These are phyloP conservation scores for Sebastiscus albofasciatus DNA, from an alignment of 2,797 vertebrate species.

Conservation along the genomic window DNA sequence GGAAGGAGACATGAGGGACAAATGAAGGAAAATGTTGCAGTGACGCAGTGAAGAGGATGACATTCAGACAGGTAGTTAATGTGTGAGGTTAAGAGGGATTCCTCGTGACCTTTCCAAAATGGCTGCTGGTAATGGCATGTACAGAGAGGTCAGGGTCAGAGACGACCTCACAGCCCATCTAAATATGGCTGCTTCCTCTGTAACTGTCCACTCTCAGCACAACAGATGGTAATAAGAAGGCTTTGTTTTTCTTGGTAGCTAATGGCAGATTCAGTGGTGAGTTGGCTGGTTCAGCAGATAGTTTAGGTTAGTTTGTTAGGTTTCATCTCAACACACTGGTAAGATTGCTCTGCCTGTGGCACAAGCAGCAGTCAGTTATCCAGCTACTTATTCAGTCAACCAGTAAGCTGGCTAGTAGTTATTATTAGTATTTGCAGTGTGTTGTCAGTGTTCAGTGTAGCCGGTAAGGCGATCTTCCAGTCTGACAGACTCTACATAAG, in stretches of 20 bases:
- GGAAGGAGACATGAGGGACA: too few species aligned
- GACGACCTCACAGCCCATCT: background rate
- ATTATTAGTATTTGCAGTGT: constrained; percentile 18
- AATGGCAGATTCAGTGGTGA: background rate
- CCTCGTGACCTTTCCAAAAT: too few species aligned
- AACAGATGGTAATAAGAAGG: background rate
- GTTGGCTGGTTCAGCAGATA: background rate
- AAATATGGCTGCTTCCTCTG: background rate
- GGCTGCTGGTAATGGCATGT: too few species aligned
- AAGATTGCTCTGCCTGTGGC: background rate
- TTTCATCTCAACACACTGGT: background rate
- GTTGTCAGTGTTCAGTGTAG: background rate
- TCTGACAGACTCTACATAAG: background rate
- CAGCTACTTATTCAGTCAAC: background rate
- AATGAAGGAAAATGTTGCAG: too few species aligned
- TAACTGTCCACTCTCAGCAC: background rate
- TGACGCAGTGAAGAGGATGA: too few species aligned
- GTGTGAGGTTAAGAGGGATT: too few species aligned
- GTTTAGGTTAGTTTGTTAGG: background rate
- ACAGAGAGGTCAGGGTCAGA: background rate
- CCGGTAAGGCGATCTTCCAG: background rate
- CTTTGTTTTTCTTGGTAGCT: background rate
- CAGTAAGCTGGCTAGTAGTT: background rate
- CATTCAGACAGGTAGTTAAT: too few species aligned
- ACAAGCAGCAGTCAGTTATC: background rate